Evolutionary conservation across 2,888 invertebrate species (phyloP).

Genomic region (Tenthredo notha): DNA sequence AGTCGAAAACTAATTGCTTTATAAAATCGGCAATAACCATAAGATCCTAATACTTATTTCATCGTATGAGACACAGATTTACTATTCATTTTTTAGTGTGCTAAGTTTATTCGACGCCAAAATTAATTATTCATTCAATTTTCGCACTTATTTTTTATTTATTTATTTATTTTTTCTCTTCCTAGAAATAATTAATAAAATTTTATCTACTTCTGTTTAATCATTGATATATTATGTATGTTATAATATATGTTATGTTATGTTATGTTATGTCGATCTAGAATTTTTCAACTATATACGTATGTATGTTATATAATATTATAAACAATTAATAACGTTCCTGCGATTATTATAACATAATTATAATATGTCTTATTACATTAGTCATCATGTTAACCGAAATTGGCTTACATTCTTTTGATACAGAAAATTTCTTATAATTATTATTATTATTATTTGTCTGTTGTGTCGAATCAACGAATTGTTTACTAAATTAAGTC

Average conservation of each 20-base stretch:
- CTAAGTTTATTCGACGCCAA: background rate
- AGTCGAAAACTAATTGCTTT: background rate
- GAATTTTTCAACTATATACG: conserved; percentile 1
- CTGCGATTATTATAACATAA: background rate
- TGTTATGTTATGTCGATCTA: background rate
- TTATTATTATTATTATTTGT: background rate
- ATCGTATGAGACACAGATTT: background rate
- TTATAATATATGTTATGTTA: background rate
- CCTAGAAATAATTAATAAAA: background rate
- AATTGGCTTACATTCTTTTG: conserved; percentile 20
- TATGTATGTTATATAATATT: background rate
- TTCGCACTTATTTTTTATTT: background rate
- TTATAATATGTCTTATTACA: background rate
- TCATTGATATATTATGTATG: background rate
- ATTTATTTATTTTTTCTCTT: too few species aligned
- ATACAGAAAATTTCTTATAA: background rate
- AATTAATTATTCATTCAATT: background rate
- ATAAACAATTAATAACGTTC: conserved; percentile 1
- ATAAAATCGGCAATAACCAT: background rate
- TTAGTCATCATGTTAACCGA: background rate
- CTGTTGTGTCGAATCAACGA: background rate
- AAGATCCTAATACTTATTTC: background rate
- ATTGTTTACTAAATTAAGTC: background rate
- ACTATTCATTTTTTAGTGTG: background rate
- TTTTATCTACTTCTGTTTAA: background rate